These are phyloP conservation scores for Cryptocephalus primarius DNA, from an alignment of 2,888 invertebrate genomes.

Conservation along the genomic window DNA sequence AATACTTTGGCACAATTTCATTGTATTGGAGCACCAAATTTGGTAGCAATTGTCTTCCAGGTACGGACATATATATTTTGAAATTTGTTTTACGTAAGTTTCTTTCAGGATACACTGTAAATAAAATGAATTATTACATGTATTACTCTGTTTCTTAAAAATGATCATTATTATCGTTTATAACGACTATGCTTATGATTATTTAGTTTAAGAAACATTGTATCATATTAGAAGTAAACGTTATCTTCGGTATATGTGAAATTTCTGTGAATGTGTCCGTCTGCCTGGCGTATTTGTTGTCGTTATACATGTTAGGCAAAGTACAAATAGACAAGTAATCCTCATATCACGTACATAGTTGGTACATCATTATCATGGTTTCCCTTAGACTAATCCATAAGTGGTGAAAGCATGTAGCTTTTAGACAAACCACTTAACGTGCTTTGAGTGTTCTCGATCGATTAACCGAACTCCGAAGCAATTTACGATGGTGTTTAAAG, in stretches of 20 bases:
- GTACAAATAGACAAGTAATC: constrained; percentile 4
- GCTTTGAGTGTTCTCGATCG: constrained; percentile 18
- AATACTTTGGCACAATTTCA: constrained; percentile 21
- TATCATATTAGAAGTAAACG: too few species aligned
- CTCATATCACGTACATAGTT: constrained; percentile 5
- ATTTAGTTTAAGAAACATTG: too few species aligned
- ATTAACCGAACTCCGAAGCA: constrained; percentile 15
- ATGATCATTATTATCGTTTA: too few species aligned
- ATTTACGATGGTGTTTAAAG: constrained; percentile 27
- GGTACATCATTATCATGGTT: too few species aligned
- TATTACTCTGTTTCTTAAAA: too few species aligned
- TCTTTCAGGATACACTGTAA: too few species aligned
- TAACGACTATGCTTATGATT: too few species aligned
- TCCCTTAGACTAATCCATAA: too few species aligned
- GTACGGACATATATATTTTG: not conserved
- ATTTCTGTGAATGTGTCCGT: constrained; percentile 7
- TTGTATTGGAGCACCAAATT: constrained; percentile 23
- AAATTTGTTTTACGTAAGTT: too few species aligned
- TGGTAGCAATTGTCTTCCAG: constrained; percentile 9
- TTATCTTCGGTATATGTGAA: too few species aligned
- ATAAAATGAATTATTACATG: too few species aligned
- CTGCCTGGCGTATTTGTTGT: constrained; percentile 5
- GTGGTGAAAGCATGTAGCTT: constrained; percentile 15
- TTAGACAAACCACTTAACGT: constrained; percentile 15
- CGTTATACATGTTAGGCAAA: constrained; percentile 1